A percentile compares a stretch with the other conserved stretches of the same genome.
Evolutionary conservation across 2,797 vertebrate genomes (phyloP).

Genomic region (Hemitrygon akajei): DNA sequence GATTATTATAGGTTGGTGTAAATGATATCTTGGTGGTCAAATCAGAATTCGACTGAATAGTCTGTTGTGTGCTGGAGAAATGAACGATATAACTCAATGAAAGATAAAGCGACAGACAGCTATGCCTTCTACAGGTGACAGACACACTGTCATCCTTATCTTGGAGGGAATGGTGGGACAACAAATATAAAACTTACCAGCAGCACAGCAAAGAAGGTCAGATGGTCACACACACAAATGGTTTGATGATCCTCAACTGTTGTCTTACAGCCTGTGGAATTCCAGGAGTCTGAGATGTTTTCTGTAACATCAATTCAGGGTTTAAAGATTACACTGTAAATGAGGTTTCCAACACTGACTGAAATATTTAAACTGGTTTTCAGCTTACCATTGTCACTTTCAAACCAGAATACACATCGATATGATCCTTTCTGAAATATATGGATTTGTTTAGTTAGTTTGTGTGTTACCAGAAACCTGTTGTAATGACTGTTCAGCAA

Average conservation of each 20-base stretch:
- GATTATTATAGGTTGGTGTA: too few species aligned
- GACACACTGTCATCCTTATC: background rate
- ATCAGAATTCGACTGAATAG: too few species aligned
- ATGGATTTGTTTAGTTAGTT: slow-evolving; percentile 2
- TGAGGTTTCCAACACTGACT: background rate
- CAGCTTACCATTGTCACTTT: background rate
- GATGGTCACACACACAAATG: background rate
- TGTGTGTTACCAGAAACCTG: background rate
- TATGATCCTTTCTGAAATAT: background rate
- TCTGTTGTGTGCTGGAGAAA: too few species aligned
- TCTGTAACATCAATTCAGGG: slow-evolving; percentile 7
- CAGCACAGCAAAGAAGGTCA: slow-evolving; percentile 29
- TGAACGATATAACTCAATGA: too few species aligned
- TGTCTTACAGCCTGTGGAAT: background rate
- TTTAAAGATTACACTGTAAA: background rate
- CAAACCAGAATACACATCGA: slow-evolving; percentile 3
- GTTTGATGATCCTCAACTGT: background rate
- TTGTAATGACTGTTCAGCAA: background rate
- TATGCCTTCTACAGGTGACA: background rate
- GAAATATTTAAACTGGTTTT: background rate
- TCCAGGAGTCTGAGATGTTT: background rate
- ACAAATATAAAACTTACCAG: background rate
- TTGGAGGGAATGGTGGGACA: background rate
- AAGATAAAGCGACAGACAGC: background rate
- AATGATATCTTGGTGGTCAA: too few species aligned